These are phyloP conservation scores for Ochropleura leucogaster DNA, from an alignment of 2,888 invertebrate species.

Conservation along the genomic window DNA sequence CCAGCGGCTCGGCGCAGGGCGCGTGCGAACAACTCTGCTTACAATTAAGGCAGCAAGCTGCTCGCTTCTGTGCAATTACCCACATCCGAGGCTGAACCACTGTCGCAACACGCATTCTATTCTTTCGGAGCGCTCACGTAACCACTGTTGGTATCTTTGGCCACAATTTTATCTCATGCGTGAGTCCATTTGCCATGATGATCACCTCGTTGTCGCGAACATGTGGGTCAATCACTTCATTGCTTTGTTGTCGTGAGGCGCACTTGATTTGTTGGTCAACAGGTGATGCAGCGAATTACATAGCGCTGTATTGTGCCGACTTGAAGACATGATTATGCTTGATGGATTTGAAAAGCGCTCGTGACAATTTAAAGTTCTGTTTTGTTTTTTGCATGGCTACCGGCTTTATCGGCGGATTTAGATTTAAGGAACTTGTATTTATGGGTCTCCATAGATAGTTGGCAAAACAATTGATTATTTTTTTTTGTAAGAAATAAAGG, in stretches of 20 bases:
- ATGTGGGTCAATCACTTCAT: slow-evolving; percentile 77
- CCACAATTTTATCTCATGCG: slow-evolving; percentile 66
- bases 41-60: slow-evolving; percentile 76
- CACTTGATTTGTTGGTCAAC: slow-evolving; percentile 61
- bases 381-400: slow-evolving; percentile 1
- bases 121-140: slow-evolving; percentile 83
- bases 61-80: slow-evolving; percentile 78
- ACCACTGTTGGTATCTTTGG: slow-evolving; percentile 74
- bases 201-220: slow-evolving; percentile 72
- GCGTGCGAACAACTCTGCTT: slow-evolving; percentile 81
- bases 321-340: slow-evolving; percentile 46
- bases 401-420: slow-evolving; percentile 11
- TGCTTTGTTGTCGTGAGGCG: slow-evolving; percentile 59
- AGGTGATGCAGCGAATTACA: slow-evolving; percentile 58
- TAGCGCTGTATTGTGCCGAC: slow-evolving; percentile 37
- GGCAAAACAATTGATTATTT: slow-evolving; percentile 4
- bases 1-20: slow-evolving; percentile 74
- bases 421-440: not conserved
- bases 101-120: slow-evolving; percentile 85
- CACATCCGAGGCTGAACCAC: slow-evolving; percentile 82
- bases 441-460: not conserved
- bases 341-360: slow-evolving; percentile 39
- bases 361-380: slow-evolving; percentile 39
- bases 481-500: not conserved
- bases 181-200: slow-evolving; percentile 70